Base-by-base conservation (phyloP, 2,113 vertebrate genomes). In the Cheilinus undulatus region DNA sequence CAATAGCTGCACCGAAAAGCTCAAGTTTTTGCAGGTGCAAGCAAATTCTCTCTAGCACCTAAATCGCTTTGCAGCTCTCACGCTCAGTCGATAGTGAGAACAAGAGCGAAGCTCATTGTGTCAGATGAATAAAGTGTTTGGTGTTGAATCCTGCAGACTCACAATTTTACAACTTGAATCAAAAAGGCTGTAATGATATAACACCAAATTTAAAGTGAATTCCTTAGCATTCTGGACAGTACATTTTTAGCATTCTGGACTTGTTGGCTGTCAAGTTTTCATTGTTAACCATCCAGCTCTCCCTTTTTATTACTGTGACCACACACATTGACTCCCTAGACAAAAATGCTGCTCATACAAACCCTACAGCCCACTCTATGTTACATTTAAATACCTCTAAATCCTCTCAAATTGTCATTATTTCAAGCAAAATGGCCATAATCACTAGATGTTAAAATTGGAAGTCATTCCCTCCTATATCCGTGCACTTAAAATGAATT, bases 1-100 rank as follows among this genome's bases (percentile, higher is more conserved):
- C 83, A 87, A 89, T 90, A 68, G 78, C 83, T 64, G 81, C 69
- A 69, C 63, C 43, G 24, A 73, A 58, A 61, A 79, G 45, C 63
- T 65, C 27, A 73, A 79, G 83, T 89, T 87, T 84, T 89, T 91
- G 81, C 89, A 91, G 87, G 89, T 91, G 91, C 74, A 67, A 74
- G 77, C 73, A 80, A 89, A 88, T 85, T 82, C 82, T 71, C 57
- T 19, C 43, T 75, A 59, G 76, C 72, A 70, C 61, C 15, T 40
- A 66, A 70, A 78, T 74, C 58, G 63, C 54, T 76, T 43, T 65
- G 69, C 76, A 77, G 54, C 58, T 69, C 61, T 79, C 71, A 50
- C 60, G 68, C 61, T 73, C 75, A 30, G 73, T 61, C 32, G 48
- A 73, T 22, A 23, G 69, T 38, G 45, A 71, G 84, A 69, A 83